Evolutionary conservation across 2,888 invertebrate genomes (phyloP), one percentile per base, ranked within the genome.

Genomic region (Trichogramma evanescens): DNA sequence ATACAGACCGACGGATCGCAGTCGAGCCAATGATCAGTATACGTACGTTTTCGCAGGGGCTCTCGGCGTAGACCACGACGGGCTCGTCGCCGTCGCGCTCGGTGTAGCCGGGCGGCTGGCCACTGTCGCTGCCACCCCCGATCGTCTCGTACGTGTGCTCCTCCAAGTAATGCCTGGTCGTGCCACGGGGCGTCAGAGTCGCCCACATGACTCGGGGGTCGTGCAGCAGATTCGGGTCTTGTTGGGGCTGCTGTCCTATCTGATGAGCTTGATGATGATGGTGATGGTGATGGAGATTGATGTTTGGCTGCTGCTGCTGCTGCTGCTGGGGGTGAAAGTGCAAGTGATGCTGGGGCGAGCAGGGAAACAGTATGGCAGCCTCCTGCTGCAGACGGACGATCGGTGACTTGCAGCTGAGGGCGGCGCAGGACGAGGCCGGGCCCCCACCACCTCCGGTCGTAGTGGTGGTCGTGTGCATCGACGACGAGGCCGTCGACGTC

Each of bases 151-250:
- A 76, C 10, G 75, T 76, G 54, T 77, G 76, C 49, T 78, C 77
- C 61, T 77, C 77, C 53, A 77, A 66, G 63, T 77, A 90, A 76
- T 91, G 91, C 38, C 89, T 82, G 0, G 91, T 91, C 9, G 90
- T 91, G 56, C 82, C 82, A 26, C 89, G 83, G 0, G 91, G 91
- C 0, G 91, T 91, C 7, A 93, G 78, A 0, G 92, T 90, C 1
- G 93, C 92, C 93, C 93, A 93, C 51, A 89, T 81, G 3, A 88
- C 84, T 6, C 88, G 82, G 26, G 84, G 83, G 10, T 41, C 41
- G 10, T 9, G n/a, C 8, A 10, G 6, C n/a, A 9, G 13, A 1
- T 55, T 48, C 44, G 60, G 10, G 39, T 59, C 60, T 49, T 53
- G 62, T 26, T 26, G 26, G 26, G 26, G 26, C 26, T 26, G 26